phyloP scores from a whole-genome alignment of 2,888 invertebrate species.

The Andrena flavipes region DNA sequence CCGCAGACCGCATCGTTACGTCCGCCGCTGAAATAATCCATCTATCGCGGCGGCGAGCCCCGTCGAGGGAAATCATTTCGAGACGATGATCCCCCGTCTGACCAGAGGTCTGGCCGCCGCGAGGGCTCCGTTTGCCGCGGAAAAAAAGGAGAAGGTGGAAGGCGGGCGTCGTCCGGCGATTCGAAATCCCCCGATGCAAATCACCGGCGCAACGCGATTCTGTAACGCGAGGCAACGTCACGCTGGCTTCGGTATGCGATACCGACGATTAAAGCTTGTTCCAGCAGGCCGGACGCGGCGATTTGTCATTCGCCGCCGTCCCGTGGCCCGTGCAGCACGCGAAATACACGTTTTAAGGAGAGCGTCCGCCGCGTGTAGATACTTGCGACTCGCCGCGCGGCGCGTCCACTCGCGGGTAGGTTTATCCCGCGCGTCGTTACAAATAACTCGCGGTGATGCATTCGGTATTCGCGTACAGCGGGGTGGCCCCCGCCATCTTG shows the following conservation, averaged over 20 bases:
- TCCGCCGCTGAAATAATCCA: background rate
- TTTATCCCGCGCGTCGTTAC: constrained; percentile 48
- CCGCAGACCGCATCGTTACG: background rate
- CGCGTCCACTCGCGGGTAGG: constrained; percentile 9
- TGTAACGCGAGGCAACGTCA: constrained; percentile 59
- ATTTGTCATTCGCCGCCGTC: constrained; percentile 59
- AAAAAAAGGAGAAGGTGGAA: too few species aligned
- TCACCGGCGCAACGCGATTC: constrained; percentile 31
- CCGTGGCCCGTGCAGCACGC: constrained; percentile 23
- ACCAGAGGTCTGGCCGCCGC: background rate
- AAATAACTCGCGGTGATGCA: constrained; percentile 51
- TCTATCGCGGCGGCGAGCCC: background rate
- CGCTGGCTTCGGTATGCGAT: constrained; percentile 64
- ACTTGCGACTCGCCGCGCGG: background rate
- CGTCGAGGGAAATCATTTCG: background rate
- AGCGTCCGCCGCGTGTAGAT: constrained; percentile 27
- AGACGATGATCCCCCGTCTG: background rate
- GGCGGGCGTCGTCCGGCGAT: background rate
- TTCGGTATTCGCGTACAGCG: constrained; percentile 42
- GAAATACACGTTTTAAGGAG: constrained; percentile 62
- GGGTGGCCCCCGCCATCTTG: constrained; percentile 35
- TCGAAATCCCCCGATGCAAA: constrained; percentile 33
- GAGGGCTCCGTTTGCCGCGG: too few species aligned
- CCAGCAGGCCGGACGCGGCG: constrained; percentile 51
- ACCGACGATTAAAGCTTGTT: constrained; percentile 65